Evolutionary conservation across 2,888 invertebrate species (phyloP).

Genomic region (Labia minor): DNA sequence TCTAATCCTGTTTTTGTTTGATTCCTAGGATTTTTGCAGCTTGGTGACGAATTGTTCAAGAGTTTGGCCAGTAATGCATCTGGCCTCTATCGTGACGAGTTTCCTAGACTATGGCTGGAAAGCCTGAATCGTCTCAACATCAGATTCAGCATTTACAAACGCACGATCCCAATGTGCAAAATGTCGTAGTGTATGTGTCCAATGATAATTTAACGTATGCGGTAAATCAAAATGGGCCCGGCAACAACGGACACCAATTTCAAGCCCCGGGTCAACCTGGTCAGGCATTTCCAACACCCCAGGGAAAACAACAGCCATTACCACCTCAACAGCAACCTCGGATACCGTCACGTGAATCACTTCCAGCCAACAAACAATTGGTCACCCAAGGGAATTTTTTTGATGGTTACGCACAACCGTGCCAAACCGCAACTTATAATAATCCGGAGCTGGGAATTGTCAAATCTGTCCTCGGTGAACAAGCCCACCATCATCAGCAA

Average conservation of each 20-base stretch:
- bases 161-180: slow-evolving; percentile 36
- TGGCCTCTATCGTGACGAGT: slow-evolving; percentile 38
- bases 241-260: slow-evolving; percentile 38
- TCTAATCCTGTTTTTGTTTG: too few species aligned
- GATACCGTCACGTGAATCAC: not conserved
- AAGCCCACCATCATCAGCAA: too few species aligned
- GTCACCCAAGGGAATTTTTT: not conserved
- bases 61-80: slow-evolving; percentile 57
- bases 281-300: slow-evolving; percentile 41
- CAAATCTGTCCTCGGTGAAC: not conserved
- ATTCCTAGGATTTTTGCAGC: slow-evolving; percentile 35
- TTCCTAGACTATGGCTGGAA: slow-evolving; percentile 56
- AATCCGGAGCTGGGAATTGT: not conserved
- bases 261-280: slow-evolving; percentile 34
- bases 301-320: slow-evolving; percentile 40
- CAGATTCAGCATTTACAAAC: slow-evolving; percentile 29
- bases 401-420: not conserved
- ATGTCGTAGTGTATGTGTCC: slow-evolving; percentile 47
- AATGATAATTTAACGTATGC: slow-evolving; percentile 40
- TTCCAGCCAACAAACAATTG: not conserved
- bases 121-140: slow-evolving; percentile 53
- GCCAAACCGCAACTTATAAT: not conserved
- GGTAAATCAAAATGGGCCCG: slow-evolving; percentile 26
- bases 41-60: slow-evolving; percentile 36
- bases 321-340: slow-evolving; percentile 44